Base-by-base conservation (phyloP, 2,888 invertebrate species). In the Drosophila imparisetae region DNA sequence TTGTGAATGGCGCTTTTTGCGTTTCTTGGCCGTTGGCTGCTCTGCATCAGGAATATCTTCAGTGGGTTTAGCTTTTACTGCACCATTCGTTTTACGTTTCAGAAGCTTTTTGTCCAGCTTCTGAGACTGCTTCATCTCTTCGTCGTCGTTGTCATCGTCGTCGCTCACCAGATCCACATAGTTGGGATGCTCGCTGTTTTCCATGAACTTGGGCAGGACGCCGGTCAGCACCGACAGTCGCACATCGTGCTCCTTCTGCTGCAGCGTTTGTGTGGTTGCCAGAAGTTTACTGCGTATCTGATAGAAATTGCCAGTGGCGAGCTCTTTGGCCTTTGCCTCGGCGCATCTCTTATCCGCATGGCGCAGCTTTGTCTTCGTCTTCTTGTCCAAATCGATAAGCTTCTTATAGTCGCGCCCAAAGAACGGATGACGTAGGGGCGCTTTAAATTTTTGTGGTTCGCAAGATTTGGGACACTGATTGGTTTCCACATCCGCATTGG, bases 151-250 rank as follows among this genome's bases (percentile, higher is more conserved):
- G 13, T 24, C 34, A 21, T 21, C 45, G 21, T 18, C 34, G 10
- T 27, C 13, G 1, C 7, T 38, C 3, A 38, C 13, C 2, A 71
- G 38, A 29, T 67, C 30, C 11, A 57, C 24, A 54, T 74, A 74
- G 48, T 6, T 27, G 0, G 75, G 57, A 32, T 38, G 52, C 0
- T n/a, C 34, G 8, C 10, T 36, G 0, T 29, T 8, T 38, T 36
- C 13, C 81, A 90, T 75, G 11, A 83, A 89, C 0, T 48, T 42
- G 3, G 85, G 85, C 18, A 21, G 42, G 0, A 75, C 59, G 0
- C 85, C 85, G 1, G 90, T 90, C 8, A 85, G 7, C 32, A 89
- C 85, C 4, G 90, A 89, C 13, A 86, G 78, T 0, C 90, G 68
- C 7, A 89, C 71, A 30, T 75, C 81, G 24, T 48, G 24, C 36